Conservation (phyloP, 2,797 vertebrate species). For the Cirrhinus mrigala region DNA sequence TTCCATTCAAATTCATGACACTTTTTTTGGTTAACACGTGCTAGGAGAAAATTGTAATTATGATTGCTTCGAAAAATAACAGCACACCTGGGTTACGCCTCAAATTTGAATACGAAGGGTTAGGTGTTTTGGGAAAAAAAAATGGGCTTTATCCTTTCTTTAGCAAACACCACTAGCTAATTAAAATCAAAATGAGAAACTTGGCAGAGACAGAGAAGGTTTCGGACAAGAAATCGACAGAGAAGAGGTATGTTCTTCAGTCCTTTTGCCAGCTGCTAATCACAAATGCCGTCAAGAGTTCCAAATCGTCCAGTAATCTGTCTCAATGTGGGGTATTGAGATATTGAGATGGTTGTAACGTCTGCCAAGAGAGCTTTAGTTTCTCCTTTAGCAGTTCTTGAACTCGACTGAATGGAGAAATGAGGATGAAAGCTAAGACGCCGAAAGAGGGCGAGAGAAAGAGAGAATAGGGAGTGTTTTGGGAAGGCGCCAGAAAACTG, state of each 20-base stretch:
- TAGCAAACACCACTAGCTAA: conserved; percentile 7
- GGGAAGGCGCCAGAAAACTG: conserved; percentile 61
- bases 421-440: conserved; percentile 28
- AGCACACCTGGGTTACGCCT: conserved; percentile 18
- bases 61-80: conserved; percentile 2
- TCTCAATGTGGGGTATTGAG: conserved; percentile 53
- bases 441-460: conserved; percentile 27
- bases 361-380: conserved; percentile 61
- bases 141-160: background rate
- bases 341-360: conserved; percentile 26
- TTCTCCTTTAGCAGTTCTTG: conserved; percentile 58
- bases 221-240: conserved; percentile 14
- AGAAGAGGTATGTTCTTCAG: conserved; percentile 38
- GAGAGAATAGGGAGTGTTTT: conserved; percentile 46
- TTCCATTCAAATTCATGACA: background rate
- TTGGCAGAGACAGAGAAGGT: conserved; percentile 14
- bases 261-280: conserved; percentile 64
- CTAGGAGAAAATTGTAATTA: background rate
- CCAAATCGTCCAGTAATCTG: conserved; percentile 59
- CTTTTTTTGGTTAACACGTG: background rate
- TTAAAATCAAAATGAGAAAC: conserved; percentile 30
- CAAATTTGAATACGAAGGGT: background rate
- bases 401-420: conserved; percentile 49
- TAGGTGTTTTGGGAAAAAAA: background rate
- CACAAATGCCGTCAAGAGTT: conserved; percentile 59